Evolutionary conservation across 2,797 vertebrate genomes (phyloP).

Genomic region (Anas georgica): DNA sequence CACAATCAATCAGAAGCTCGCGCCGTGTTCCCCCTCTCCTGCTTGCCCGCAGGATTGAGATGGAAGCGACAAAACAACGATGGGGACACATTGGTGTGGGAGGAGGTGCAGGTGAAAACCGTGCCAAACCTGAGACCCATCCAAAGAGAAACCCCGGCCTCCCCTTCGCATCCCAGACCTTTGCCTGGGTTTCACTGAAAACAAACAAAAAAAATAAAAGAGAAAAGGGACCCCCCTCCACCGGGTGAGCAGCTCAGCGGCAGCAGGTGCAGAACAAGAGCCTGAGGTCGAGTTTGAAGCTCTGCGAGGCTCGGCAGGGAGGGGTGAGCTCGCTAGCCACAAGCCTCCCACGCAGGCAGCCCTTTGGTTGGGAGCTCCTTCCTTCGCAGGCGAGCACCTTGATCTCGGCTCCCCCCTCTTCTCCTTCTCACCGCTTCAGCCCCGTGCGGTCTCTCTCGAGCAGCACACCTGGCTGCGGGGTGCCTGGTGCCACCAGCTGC

Average conservation of each 20-base stretch:
- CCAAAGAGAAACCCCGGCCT: accelerated
- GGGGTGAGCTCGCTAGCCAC: background rate
- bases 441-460: background rate
- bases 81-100: background rate
- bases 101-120: background rate
- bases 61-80: background rate
- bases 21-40: background rate
- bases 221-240: accelerated
- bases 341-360: background rate
- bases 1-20: background rate
- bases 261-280: background rate
- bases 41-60: accelerated
- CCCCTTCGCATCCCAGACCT: background rate
- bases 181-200: accelerated
- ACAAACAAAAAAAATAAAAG: no score
- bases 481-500: slow-evolving; percentile 36
- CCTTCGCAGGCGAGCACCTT: slow-evolving; percentile 33
- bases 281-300: accelerated
- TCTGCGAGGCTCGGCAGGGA: accelerated
- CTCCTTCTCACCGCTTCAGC: background rate
- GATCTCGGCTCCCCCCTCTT: background rate
- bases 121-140: accelerated
- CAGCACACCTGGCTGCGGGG: background rate
- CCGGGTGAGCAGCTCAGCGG: accelerated
- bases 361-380: slow-evolving; percentile 48